Percentiles rank a stretch among this genome's conserved stretches.
phyloP scores from a whole-genome alignment of 2,113 vertebrate species.

The Calonectris borealis region DNA sequence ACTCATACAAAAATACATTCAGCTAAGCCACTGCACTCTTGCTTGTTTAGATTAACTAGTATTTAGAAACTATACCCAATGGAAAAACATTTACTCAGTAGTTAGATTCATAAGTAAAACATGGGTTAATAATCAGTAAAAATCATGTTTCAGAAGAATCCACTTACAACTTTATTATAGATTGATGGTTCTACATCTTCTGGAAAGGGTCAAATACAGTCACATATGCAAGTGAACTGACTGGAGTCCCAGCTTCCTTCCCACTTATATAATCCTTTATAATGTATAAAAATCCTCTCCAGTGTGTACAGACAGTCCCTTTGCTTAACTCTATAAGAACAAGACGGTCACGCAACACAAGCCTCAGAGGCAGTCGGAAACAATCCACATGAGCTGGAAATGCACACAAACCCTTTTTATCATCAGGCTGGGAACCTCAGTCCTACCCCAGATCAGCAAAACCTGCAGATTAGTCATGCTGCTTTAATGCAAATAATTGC shows the following conservation, averaged over 20 bases:
- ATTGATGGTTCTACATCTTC: neutral
- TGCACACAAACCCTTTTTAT: neutral
- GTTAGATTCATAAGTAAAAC: neutral
- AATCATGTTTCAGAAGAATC: neutral
- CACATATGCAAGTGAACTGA: neutral
- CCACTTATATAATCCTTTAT: neutral
- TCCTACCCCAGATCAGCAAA: neutral
- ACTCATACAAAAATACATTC: neutral
- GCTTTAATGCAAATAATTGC: slow-evolving; percentile 43
- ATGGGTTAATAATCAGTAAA: neutral
- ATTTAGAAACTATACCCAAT: neutral
- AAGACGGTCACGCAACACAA: neutral
- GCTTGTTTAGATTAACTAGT: neutral
- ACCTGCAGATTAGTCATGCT: slow-evolving; percentile 36
- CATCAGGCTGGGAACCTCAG: neutral
- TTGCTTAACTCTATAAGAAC: neutral
- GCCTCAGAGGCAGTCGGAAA: neutral
- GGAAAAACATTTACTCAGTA: neutral
- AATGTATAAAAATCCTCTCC: neutral
- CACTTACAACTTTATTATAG: neutral
- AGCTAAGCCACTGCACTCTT: neutral
- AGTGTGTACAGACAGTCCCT: neutral
- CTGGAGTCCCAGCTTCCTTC: neutral
- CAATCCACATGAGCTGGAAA: neutral
- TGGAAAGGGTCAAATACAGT: neutral